phyloP scores from a whole-genome alignment of 2,113 vertebrate species.

The Opisthocomus hoazin region DNA sequence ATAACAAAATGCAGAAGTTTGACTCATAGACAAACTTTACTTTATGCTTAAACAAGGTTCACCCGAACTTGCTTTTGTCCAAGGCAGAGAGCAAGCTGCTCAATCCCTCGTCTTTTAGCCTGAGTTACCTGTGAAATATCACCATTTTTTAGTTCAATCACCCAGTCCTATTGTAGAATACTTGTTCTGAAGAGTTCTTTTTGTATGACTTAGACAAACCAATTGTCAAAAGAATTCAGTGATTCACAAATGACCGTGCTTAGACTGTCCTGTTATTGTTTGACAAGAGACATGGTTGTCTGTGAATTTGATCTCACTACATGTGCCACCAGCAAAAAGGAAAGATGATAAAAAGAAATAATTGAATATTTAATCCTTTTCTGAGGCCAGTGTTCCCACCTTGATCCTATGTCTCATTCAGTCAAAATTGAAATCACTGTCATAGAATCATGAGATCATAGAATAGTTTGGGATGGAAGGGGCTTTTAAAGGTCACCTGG shows the following conservation, averaged over 20 bases:
- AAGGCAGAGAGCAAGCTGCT: neutral
- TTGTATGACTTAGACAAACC: neutral
- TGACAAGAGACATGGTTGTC: neutral
- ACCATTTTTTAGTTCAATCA: neutral
- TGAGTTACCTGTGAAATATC: neutral
- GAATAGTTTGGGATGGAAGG: too few species aligned
- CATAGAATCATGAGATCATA: too few species aligned
- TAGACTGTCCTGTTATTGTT: neutral
- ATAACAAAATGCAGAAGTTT: neutral
- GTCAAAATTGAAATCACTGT: neutral
- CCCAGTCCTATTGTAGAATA: neutral
- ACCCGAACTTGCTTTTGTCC: neutral
- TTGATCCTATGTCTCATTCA: neutral
- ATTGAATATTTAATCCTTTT: neutral
- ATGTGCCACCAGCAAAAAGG: neutral
- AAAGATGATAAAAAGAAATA: neutral
- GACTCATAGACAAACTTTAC: neutral
- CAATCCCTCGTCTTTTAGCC: neutral
- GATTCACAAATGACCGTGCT: neutral
- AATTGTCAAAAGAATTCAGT: neutral
- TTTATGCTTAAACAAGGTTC: neutral
- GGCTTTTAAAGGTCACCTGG: too few species aligned
- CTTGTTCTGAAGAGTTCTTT: neutral
- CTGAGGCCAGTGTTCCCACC: neutral
- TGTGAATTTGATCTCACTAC: neutral